Evolutionary conservation across 2,888 invertebrate genomes (phyloP).

Genomic region (Cantharis nigra): DNA sequence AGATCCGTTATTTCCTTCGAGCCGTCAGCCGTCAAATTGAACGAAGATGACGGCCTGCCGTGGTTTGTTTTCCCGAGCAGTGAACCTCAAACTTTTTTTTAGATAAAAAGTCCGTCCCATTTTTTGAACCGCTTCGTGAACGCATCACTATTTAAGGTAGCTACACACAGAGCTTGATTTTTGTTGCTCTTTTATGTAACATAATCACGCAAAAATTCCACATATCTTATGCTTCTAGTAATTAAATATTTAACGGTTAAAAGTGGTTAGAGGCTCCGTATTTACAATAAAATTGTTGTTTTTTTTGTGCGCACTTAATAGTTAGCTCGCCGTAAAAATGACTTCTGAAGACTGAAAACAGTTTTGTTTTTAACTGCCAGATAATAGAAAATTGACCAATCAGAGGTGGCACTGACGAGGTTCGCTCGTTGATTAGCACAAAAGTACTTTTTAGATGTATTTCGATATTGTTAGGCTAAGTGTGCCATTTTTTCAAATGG

Average conservation of each 20-base stretch:
- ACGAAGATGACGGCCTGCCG: background rate
- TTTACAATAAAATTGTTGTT: background rate
- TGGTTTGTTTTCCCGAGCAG: background rate
- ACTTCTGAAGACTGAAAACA: background rate
- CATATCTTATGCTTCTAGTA: conserved; percentile 3
- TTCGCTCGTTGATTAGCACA: background rate
- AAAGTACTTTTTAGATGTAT: background rate
- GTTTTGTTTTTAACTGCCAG: background rate
- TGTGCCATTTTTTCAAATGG: background rate
- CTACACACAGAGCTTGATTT: background rate
- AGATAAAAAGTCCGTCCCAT: background rate
- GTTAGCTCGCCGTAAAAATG: background rate
- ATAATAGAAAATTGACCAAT: background rate
- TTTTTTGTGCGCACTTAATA: background rate
- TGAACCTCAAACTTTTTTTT: background rate
- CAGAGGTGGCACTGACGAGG: background rate
- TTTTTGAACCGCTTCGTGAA: background rate
- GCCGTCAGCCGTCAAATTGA: background rate
- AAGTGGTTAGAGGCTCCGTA: background rate
- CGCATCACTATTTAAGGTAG: background rate
- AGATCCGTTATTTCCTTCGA: background rate
- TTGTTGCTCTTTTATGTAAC: background rate
- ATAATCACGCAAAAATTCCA: background rate
- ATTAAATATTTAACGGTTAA: background rate
- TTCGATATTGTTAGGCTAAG: background rate